phyloP scores from a whole-genome alignment of 2,113 vertebrate genomes.

The Megaptera novaeangliae region DNA sequence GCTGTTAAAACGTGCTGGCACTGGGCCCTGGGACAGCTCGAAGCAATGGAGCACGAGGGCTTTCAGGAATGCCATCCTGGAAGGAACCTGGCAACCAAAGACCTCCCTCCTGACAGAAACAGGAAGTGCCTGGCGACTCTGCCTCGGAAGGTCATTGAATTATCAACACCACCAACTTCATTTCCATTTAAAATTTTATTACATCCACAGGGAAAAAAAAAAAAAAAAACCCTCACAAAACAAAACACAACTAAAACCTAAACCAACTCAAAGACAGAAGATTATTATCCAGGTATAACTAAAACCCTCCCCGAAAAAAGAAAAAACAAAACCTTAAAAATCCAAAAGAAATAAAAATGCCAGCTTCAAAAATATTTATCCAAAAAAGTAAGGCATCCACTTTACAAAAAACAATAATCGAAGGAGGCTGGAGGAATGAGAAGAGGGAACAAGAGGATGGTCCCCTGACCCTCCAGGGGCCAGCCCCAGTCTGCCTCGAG shows the following conservation, averaged over 20 bases:
- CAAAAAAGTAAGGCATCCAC: slow-evolving; percentile 76
- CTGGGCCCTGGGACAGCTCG: background rate
- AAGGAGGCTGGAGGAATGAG: slow-evolving; percentile 46
- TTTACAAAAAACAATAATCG: slow-evolving; percentile 48
- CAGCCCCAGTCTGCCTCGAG: background rate
- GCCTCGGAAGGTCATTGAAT: slow-evolving; percentile 5
- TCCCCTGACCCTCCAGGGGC: slow-evolving; percentile 25
- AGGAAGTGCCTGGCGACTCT: background rate
- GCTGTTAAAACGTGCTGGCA: background rate
- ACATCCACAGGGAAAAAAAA: slow-evolving; percentile 61
- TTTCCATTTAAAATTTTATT: slow-evolving; percentile 71
- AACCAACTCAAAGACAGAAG: slow-evolving; percentile 43
- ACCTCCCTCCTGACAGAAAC: background rate
- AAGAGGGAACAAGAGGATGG: background rate
- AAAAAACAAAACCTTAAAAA: slow-evolving; percentile 41
- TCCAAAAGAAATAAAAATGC: slow-evolving; percentile 70
- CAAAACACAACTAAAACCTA: slow-evolving; percentile 14
- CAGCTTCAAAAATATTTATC: slow-evolving; percentile 73
- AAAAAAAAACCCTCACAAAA: slow-evolving; percentile 14
- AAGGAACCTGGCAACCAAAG: background rate
- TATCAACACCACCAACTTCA: background rate
- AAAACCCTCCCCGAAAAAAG: background rate
- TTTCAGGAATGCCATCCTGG: background rate
- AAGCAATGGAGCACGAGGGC: background rate
- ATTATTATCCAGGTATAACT: background rate